A percentile compares a stretch with the other conserved stretches of the same genome.
Evolutionary conservation across 2,888 invertebrate genomes (phyloP).

Genomic region (Ariolimax columbianus): DNA sequence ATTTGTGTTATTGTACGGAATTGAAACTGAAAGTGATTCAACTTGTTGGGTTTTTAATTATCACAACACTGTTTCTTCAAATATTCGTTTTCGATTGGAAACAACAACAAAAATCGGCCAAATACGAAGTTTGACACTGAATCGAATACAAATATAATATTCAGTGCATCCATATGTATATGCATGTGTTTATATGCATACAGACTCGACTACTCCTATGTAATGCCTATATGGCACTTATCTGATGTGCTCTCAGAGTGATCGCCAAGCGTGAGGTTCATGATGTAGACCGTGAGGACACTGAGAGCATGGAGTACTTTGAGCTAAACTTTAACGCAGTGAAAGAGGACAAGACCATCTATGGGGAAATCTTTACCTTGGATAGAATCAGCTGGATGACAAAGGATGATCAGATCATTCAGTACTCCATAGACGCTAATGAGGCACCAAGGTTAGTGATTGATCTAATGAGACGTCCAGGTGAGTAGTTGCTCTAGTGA

Average conservation of each 20-base stretch:
- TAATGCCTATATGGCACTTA: not conserved
- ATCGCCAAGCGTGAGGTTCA: not conserved
- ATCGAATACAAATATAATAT: too few species aligned
- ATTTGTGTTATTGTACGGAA: too few species aligned
- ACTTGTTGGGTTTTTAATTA: too few species aligned
- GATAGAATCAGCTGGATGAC: slow-evolving; percentile 72
- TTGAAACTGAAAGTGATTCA: too few species aligned
- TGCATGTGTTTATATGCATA: too few species aligned
- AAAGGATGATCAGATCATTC: slow-evolving; percentile 61
- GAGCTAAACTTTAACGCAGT: slow-evolving; percentile 67
- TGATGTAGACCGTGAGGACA: not conserved
- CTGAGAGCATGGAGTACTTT: slow-evolving; percentile 55
- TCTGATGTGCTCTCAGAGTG: not conserved
- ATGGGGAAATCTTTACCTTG: slow-evolving; percentile 46
- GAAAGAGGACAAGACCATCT: slow-evolving; percentile 50
- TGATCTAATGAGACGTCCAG: not conserved
- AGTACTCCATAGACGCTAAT: slow-evolving; percentile 65
- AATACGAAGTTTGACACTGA: too few species aligned
- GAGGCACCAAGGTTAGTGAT: slow-evolving; percentile 65
- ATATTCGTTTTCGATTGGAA: too few species aligned
- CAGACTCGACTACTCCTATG: too few species aligned
- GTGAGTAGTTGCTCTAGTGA: too few species aligned
- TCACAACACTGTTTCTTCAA: too few species aligned
- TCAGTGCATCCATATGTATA: too few species aligned
- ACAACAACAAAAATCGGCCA: too few species aligned